A percentile compares a stretch with the other conserved stretches of the same genome.
Evolutionary conservation across 2,797 vertebrate genomes (phyloP).

Genomic region (Adelosebastes latens): DNA sequence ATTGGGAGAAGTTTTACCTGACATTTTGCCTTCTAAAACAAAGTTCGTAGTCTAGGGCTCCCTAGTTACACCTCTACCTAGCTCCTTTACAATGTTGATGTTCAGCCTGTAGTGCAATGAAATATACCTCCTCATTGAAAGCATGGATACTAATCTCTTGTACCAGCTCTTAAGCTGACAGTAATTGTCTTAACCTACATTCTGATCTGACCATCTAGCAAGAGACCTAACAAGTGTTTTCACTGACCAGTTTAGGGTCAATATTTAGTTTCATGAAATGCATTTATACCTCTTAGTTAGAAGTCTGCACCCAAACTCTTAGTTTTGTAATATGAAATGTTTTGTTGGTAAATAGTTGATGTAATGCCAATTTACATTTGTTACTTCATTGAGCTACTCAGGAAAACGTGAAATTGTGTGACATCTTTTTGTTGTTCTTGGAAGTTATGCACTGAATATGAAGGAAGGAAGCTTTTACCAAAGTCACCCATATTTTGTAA

Average conservation of each 20-base stretch:
- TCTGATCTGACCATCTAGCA: constrained; percentile 44
- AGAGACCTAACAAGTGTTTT: constrained; percentile 18
- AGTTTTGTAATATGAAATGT: neutral
- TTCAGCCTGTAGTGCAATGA: constrained; percentile 1
- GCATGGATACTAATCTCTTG: constrained; percentile 55
- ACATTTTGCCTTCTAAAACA: neutral
- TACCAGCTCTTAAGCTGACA: constrained; percentile 55
- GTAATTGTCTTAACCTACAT: constrained; percentile 84
- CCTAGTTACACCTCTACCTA: neutral
- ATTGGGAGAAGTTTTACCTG: neutral
- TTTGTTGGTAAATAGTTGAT: neutral
- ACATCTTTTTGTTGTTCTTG: neutral
- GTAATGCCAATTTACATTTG: neutral
- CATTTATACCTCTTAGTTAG: neutral
- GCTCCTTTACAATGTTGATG: neutral
- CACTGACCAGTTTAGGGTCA: constrained; percentile 8
- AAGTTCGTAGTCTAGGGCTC: neutral
- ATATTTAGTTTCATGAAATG: neutral
- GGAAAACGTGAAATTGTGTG: neutral
- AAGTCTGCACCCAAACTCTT: neutral
- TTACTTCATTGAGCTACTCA: neutral
- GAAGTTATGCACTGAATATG: neutral
- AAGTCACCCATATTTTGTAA: constrained; percentile 2
- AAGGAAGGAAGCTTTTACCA: neutral
- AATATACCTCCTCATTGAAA: constrained; percentile 26